Evolutionary conservation across 1,140 invertebrate species (phyloP).

Genomic region (Ceratosolen solmsi): DNA sequence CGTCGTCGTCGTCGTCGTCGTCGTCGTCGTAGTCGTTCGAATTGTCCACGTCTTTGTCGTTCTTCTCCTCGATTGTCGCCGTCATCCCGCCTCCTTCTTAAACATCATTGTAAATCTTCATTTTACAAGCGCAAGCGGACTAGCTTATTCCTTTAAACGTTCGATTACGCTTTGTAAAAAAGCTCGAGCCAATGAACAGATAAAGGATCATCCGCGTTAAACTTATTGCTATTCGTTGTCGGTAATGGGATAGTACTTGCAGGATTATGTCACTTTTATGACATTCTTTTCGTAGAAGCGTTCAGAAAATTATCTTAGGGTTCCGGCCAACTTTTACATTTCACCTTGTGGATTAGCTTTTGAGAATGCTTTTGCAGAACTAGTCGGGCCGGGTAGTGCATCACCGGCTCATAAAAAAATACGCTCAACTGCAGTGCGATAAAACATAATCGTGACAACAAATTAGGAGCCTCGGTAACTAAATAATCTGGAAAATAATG

Average conservation of each 20-base stretch:
- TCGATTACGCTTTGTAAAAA: background rate
- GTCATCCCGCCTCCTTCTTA: conserved; percentile 1
- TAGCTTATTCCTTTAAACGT: conserved; percentile 50
- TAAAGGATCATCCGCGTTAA: background rate
- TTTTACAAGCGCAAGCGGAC: conserved; percentile 32
- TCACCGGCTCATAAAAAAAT: background rate
- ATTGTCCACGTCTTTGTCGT: background rate
- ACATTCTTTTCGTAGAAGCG: background rate
- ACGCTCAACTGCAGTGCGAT: background rate
- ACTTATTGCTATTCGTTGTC: background rate
- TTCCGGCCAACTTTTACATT: background rate
- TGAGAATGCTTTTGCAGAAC: too few species aligned
- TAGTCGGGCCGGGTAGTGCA: background rate
- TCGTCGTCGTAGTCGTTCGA: background rate
- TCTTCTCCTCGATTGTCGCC: too few species aligned
- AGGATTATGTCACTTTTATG: background rate
- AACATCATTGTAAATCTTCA: conserved; percentile 35
- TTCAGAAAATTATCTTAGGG: background rate
- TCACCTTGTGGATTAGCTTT: background rate
- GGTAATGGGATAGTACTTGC: background rate
- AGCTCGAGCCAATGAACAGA: background rate
- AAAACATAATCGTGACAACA: background rate
- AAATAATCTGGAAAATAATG: too few species aligned
- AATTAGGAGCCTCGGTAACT: too few species aligned
- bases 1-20: background rate